Percentiles rank a stretch among this genome's conserved stretches.
Evolutionary conservation across 2,888 invertebrate species (phyloP).

Genomic region (Ormyrus thymus): DNA sequence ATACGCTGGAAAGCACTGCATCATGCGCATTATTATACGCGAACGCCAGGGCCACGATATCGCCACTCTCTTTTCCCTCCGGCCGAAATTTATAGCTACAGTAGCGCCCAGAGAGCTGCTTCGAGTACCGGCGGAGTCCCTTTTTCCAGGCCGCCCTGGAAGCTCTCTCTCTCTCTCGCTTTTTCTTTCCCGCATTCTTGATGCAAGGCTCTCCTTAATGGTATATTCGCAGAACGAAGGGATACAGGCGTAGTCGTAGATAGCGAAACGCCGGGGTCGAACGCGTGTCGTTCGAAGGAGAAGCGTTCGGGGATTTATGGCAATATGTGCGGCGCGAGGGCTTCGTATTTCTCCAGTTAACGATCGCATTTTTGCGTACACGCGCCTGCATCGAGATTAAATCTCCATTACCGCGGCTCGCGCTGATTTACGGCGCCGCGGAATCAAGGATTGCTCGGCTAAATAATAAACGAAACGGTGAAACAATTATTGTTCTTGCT

Average conservation of each 20-base stretch:
- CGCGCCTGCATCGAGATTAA: conserved; percentile 35
- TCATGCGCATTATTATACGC: conserved; percentile 72
- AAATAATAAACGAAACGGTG: conserved; percentile 42
- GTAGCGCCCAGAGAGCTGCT: too few relatives aligned
- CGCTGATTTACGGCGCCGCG: conserved; percentile 25
- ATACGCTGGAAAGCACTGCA: conserved; percentile 68
- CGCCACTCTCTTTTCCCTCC: conserved; percentile 60
- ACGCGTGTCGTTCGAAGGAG: conserved; percentile 21
- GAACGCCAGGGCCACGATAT: conserved; percentile 63
- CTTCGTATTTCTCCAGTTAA: conserved; percentile 27
- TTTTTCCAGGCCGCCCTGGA: neutral
- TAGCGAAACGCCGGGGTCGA: conserved; percentile 26
- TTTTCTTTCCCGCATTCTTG: neutral
- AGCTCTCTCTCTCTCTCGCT: conserved; percentile 24
- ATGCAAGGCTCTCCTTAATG: too few relatives aligned
- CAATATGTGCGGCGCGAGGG: neutral
- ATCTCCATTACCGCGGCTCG: conserved; percentile 33
- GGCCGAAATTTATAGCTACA: neutral
- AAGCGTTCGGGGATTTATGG: conserved; percentile 30
- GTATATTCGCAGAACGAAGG: neutral
- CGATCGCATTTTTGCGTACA: conserved; percentile 37
- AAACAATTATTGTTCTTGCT: conserved; percentile 29
- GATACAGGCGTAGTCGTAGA: neutral
- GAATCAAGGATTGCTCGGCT: conserved; percentile 19
- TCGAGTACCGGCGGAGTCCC: neutral